Percentiles rank a stretch among this genome's conserved stretches.
phyloP scores from a whole-genome alignment of 2,113 vertebrate genomes.

The Corapipo altera region DNA sequence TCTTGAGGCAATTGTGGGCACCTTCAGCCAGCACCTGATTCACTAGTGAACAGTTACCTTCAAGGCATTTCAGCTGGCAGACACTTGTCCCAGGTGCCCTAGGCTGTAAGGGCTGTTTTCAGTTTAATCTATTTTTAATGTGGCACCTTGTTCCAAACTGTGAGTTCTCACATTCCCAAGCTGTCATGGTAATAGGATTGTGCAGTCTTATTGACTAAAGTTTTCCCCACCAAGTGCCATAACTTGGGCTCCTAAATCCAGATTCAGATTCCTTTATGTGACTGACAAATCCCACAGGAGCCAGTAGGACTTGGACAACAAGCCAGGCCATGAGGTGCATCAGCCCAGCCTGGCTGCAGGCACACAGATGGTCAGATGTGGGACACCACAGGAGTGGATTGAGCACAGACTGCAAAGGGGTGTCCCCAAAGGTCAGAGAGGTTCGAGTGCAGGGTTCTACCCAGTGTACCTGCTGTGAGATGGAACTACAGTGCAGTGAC shows the following conservation, averaged over 20 bases:
- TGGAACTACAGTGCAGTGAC: not conserved
- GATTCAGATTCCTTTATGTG: not conserved
- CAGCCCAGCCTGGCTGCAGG: not conserved
- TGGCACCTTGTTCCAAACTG: conserved; percentile 30
- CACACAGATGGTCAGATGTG: not conserved
- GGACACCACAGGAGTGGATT: not conserved
- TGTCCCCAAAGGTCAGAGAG: not conserved
- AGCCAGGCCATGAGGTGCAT: not conserved
- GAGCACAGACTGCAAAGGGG: not conserved
- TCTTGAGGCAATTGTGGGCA: conserved; percentile 20
- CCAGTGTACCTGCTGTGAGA: not conserved
- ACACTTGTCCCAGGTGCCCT: not conserved
- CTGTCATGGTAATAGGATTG: conserved; percentile 11
- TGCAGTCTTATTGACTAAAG: not conserved
- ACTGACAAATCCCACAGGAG: not conserved
- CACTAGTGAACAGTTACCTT: conserved; percentile 22
- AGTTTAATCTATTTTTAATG: conserved; percentile 53
- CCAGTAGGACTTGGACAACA: not conserved
- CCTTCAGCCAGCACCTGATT: conserved; percentile 54
- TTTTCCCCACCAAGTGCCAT: not conserved
- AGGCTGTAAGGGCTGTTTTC: conserved; percentile 10
- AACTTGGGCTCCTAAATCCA: not conserved
- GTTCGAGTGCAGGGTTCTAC: not conserved
- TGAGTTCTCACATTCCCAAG: conserved; percentile 11
- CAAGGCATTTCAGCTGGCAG: conserved; percentile 36